Base-by-base conservation (phyloP, 2,797 vertebrate genomes). In the Zalophus californianus region DNA sequence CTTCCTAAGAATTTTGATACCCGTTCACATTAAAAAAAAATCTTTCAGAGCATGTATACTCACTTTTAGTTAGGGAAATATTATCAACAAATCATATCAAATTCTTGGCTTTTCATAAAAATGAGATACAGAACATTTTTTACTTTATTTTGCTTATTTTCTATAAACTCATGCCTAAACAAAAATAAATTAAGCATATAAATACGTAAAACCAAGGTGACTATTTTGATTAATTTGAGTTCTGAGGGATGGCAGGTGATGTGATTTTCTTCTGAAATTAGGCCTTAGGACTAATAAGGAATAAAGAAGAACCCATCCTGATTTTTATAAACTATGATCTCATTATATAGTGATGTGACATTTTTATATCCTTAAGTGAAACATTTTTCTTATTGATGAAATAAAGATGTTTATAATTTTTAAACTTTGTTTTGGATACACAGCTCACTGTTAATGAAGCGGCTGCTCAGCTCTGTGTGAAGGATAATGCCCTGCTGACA, bases 391-490 rank as follows among this genome's bases (percentile, higher is more conserved):
- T 58, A 20, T 52, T 75, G 70, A 41, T 92, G 32, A 85, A 93
- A 62, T 95, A 18, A 58, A 92, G 78, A 60, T 91, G 32, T 83
- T 72, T 75, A 62, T 72, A 70, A 93, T 60, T 82, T 66, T 82
- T 54, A 96, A 96, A 87, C 94, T 96, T 38, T 98, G 60, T 98
- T 96, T 98, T 98, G 96, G 21, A 62, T 96, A 94, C 98, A 60
- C 89, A 99, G 99, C 99, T 99, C 75, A 99, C 99, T 3, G 99
- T 99, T 91, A 99, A 99, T 14, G 99, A 99, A 98, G 99, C 99
- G 0, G 99, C 99, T 0, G 99, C 99, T 10, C 99, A 99, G 98
- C 99, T 99, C 94, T 99, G 99, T 62, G 99, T 99, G 98, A 99
- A 99, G 94, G 99, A 99, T 97, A 99, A 99, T 27, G 99, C 99